phyloP scores from a whole-genome alignment of 2,888 invertebrate species.

The Meloe dianella region DNA sequence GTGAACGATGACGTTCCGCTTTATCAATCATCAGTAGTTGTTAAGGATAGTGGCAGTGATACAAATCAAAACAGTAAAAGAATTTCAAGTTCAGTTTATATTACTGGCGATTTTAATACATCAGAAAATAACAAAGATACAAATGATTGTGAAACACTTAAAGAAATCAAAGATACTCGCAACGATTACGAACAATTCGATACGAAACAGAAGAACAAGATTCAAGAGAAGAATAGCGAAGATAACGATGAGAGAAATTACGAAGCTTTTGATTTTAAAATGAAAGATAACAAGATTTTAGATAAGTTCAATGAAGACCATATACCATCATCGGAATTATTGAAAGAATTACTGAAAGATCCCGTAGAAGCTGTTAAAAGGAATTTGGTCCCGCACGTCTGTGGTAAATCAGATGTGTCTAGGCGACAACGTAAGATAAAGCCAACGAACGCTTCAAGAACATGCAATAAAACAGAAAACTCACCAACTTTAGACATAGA shows the following conservation, averaged over 20 bases:
- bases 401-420: slow-evolving; percentile 66
- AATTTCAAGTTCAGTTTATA: slow-evolving; percentile 57
- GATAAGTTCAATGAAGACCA: slow-evolving; percentile 37
- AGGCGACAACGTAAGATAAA: slow-evolving; percentile 55
- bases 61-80: slow-evolving; percentile 35
- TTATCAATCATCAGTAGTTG: slow-evolving; percentile 76
- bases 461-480: slow-evolving; percentile 54
- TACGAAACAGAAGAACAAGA: slow-evolving; percentile 19
- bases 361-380: slow-evolving; percentile 79
- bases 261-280: slow-evolving; percentile 14
- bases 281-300: slow-evolving; percentile 17
- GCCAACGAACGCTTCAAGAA: slow-evolving; percentile 18
- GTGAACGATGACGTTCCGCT: slow-evolving; percentile 72
- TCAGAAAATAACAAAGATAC: slow-evolving; percentile 7
- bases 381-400: slow-evolving; percentile 78
- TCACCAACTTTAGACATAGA: slow-evolving; percentile 65
- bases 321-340: slow-evolving; percentile 49
- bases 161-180: slow-evolving; percentile 9
- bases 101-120: slow-evolving; percentile 52
- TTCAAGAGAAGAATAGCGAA: slow-evolving; percentile 17
- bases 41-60: slow-evolving; percentile 61
- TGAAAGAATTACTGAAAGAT: slow-evolving; percentile 68
- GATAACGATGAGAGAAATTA: slow-evolving; percentile 33
- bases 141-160: slow-evolving; percentile 11
- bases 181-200: slow-evolving; percentile 16